Evolutionary conservation across 2,113 vertebrate species (phyloP).

Genomic region (Chlorodrepanis virens): DNA sequence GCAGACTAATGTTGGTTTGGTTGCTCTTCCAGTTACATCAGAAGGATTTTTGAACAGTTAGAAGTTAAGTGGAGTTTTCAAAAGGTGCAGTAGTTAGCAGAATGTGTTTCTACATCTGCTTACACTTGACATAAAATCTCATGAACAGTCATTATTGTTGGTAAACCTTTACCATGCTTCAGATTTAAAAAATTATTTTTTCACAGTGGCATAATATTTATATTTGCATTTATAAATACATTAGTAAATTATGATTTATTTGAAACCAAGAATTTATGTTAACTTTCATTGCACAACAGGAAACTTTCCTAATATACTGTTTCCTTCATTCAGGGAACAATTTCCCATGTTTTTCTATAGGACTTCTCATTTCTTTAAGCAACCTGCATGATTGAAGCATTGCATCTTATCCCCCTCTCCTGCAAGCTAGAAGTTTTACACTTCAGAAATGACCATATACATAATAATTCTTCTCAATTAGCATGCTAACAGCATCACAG

Average conservation of each 20-base stretch:
- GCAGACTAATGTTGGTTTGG: background rate
- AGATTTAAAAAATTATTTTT: background rate
- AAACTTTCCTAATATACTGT: background rate
- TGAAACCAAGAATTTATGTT: background rate
- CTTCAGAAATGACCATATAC: fast-evolving
- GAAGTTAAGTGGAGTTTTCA: background rate
- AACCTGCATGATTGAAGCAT: background rate
- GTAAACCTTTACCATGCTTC: background rate
- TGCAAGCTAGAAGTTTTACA: background rate
- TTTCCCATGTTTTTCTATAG: background rate
- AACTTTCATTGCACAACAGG: background rate
- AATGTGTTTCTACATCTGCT: background rate
- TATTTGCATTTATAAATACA: background rate
- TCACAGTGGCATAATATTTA: background rate
- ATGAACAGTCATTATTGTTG: background rate
- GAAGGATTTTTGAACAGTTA: background rate
- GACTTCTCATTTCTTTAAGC: background rate
- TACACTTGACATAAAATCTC: background rate
- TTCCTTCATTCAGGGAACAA: background rate
- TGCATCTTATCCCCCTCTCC: background rate
- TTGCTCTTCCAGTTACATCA: background rate
- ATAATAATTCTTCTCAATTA: background rate
- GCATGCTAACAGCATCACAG: background rate
- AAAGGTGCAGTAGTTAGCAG: background rate
- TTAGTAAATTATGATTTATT: background rate